Conservation (phyloP, 2,888 invertebrate genomes). For the Drosophila antonietae region DNA sequence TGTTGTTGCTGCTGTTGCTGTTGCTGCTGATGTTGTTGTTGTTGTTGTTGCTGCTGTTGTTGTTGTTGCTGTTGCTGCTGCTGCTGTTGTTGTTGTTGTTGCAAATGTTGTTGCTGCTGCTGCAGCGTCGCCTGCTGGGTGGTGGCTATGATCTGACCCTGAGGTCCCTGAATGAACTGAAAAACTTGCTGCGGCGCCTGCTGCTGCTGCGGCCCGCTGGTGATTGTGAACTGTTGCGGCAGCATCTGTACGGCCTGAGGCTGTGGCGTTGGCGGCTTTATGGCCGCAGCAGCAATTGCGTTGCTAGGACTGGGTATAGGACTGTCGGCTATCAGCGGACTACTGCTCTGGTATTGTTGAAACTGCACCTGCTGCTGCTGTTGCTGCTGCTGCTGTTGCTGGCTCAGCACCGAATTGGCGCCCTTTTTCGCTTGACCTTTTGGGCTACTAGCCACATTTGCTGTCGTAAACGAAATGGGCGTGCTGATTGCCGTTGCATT, state of each 20-base stretch:
- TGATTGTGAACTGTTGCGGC: slow-evolving; percentile 82
- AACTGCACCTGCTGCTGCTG: slow-evolving; percentile 70
- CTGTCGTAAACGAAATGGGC: slow-evolving; percentile 84
- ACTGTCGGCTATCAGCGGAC: slow-evolving; percentile 84
- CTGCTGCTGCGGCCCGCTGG: slow-evolving; percentile 70
- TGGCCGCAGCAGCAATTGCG: slow-evolving; percentile 79
- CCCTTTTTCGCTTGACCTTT: slow-evolving; percentile 85
- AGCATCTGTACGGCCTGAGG: slow-evolving; percentile 83
- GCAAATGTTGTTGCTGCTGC: slow-evolving; percentile 17
- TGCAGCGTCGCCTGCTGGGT: slow-evolving; percentile 62
- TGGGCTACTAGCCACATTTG: slow-evolving; percentile 84
- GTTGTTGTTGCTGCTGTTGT: slow-evolving; percentile 21
- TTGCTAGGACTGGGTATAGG: slow-evolving; percentile 84
- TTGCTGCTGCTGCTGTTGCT: slow-evolving; percentile 65
- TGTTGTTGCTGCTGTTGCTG: slow-evolving; percentile 57
- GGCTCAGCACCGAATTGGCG: slow-evolving; percentile 65
- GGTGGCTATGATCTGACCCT: slow-evolving; percentile 82
- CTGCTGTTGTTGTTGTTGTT: background rate
- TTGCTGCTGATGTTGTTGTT: slow-evolving; percentile 53
- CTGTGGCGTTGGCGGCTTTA: slow-evolving; percentile 84
- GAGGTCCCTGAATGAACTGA: slow-evolving; percentile 82
- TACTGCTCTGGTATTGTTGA: slow-evolving; percentile 82
- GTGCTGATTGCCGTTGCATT: slow-evolving; percentile 83
- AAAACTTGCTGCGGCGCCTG: slow-evolving; percentile 77
- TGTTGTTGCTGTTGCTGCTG: slow-evolving; percentile 23